These are phyloP conservation scores for Eristalis intricaria DNA, from an alignment of 2,888 invertebrate genomes.

Conservation along the genomic window DNA sequence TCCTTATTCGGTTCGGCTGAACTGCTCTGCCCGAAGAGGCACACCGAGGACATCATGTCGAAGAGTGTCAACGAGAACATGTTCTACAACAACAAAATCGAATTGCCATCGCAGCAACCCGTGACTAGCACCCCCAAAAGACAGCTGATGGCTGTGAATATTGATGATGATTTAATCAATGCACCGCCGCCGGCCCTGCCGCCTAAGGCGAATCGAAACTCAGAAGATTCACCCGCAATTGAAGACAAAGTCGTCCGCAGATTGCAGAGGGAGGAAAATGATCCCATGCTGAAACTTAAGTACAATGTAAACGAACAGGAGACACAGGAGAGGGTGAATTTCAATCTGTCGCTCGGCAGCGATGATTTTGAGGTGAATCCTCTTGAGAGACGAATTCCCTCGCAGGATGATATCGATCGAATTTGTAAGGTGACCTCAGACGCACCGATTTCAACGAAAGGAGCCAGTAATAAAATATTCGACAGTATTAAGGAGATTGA, in stretches of 20 bases:
- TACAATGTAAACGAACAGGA: conserved; percentile 70
- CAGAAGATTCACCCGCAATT: conserved; percentile 41
- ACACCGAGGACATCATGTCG: conserved; percentile 78
- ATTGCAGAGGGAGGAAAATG: conserved; percentile 64
- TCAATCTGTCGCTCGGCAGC: conserved; percentile 80
- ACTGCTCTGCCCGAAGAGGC: conserved; percentile 77
- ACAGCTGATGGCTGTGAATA: conserved; percentile 76
- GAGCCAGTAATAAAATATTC: conserved; percentile 88
- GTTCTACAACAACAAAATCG: conserved; percentile 80
- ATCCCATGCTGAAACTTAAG: conserved; percentile 74
- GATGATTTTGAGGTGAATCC: conserved; percentile 81
- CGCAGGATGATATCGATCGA: conserved; percentile 93
- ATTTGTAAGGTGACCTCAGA: conserved; percentile 94
- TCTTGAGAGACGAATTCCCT: conserved; percentile 83
- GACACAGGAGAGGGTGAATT: conserved; percentile 76
- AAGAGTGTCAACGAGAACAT: conserved; percentile 80
- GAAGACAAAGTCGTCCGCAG: conserved; percentile 57
- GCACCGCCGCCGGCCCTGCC: conserved; percentile 49
- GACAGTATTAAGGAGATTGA: conserved; percentile 95
- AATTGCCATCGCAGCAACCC: conserved; percentile 74
- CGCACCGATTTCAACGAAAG: conserved; percentile 88
- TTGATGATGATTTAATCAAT: conserved; percentile 72
- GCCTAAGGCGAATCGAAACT: conserved; percentile 21
- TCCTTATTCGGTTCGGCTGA: conserved; percentile 81
- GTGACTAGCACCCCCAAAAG: conserved; percentile 78